These are phyloP conservation scores for Tachycineta bicolor DNA, from an alignment of 2,113 vertebrate genomes.

Conservation along the genomic window DNA sequence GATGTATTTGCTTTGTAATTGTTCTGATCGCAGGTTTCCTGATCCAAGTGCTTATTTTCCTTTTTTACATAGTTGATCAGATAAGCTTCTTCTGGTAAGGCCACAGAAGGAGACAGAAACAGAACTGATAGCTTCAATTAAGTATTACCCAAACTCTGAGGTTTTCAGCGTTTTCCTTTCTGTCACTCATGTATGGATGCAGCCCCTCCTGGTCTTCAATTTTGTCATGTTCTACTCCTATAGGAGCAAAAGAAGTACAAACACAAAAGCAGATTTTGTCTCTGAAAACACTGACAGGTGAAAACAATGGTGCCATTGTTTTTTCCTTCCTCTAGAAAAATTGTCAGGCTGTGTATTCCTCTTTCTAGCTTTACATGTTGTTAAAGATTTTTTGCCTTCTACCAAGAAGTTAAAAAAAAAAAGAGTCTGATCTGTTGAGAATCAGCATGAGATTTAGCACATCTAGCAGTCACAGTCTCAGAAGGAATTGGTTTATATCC, in stretches of 20 bases:
- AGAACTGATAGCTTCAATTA: not conserved
- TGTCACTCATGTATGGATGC: rapidly evolving
- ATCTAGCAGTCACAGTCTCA: not conserved
- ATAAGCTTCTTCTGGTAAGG: not conserved
- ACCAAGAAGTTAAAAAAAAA: not conserved
- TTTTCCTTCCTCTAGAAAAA: not conserved
- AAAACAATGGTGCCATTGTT: not conserved
- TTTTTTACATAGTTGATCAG: not conserved
- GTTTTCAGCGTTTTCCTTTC: not conserved
- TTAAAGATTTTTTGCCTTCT: not conserved
- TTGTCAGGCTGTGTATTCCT: not conserved
- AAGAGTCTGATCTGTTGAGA: not conserved
- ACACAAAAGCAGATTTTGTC: not conserved
- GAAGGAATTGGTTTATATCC: conserved; percentile 26
- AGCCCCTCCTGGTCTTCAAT: not conserved
- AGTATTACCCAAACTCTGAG: not conserved
- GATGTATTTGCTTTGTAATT: conserved; percentile 11
- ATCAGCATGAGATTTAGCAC: conserved; percentile 33
- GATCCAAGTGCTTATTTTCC: not conserved
- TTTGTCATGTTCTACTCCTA: not conserved
- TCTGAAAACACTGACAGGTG: not conserved
- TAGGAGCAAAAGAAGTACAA: not conserved
- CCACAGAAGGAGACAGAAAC: not conserved
- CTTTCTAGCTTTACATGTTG: not conserved
- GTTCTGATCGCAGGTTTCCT: not conserved